A percentile compares a stretch with the other conserved stretches of the same genome.
Conservation (phyloP, 2,113 vertebrate species). For the Peromyscus maniculatus region DNA sequence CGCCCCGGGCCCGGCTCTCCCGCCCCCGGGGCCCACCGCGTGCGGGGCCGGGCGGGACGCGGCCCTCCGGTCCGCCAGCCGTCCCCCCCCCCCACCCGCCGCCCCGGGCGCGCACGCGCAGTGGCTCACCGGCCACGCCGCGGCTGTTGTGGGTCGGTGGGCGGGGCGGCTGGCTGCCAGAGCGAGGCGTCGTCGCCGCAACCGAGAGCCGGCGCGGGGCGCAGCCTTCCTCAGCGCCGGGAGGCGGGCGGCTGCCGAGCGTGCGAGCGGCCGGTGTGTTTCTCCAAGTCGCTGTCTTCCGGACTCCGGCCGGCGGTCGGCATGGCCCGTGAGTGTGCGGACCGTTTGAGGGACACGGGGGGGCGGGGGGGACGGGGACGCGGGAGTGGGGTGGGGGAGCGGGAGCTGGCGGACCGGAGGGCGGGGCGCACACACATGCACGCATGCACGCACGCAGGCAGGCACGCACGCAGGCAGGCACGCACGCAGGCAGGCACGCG, state of each 20-base stretch:
- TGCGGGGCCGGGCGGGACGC: not conserved
- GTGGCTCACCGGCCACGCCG: rapidly evolving
- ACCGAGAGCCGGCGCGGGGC: rapidly evolving
- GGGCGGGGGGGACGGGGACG: not conserved
- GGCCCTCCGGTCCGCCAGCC: not conserved
- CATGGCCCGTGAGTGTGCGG: conserved; percentile 84
- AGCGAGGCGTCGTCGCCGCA: not conserved
- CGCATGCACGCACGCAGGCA: not conserved
- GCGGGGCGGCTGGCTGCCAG: not conserved
- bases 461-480: not conserved
- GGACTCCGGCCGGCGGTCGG: not conserved
- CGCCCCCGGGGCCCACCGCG: rapidly evolving
- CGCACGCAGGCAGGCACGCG: not conserved
- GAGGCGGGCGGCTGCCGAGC: rapidly evolving
- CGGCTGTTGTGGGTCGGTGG: not conserved
- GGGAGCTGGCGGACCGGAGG: not conserved
- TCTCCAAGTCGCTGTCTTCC: not conserved
- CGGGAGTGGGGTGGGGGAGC: not conserved
- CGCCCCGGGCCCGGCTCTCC: rapidly evolving
- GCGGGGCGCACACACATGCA: not conserved
- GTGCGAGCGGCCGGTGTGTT: not conserved
- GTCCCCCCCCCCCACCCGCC: too few relatives aligned
- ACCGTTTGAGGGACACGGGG: not conserved
- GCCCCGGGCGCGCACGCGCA: conserved; percentile 52
- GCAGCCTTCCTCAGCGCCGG: rapidly evolving